phyloP scores from a whole-genome alignment of 2,797 vertebrate genomes.

The Microctenopoma steveboyesi region DNA sequence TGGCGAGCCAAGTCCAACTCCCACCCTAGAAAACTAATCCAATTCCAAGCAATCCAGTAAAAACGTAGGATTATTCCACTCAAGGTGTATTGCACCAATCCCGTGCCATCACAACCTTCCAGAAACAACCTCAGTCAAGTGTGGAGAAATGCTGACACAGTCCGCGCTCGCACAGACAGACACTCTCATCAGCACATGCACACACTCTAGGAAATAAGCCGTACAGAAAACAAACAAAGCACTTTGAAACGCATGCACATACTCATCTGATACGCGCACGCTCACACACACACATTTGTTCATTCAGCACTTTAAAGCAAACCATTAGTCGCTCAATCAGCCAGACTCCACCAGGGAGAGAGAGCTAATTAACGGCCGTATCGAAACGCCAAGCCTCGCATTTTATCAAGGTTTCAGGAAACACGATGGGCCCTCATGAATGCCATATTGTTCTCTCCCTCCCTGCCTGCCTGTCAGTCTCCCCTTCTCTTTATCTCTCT shows the following conservation, averaged over 20 bases:
- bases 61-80: conserved; percentile 65
- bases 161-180: conserved; percentile 30
- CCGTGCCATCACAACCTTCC: conserved; percentile 46
- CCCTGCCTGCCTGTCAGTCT: conserved; percentile 38
- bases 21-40: conserved; percentile 55
- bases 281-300: conserved; percentile 50
- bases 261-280: conserved; percentile 39
- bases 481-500: conserved; percentile 8
- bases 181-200: conserved; percentile 37
- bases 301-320: conserved; percentile 78
- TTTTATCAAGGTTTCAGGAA: conserved; percentile 78
- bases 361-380: conserved; percentile 78
- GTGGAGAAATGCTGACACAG: conserved; percentile 58
- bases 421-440: conserved; percentile 53
- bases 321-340: conserved; percentile 81
- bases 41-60: conserved; percentile 67
- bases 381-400: conserved; percentile 73
- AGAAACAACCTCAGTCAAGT: conserved; percentile 54
- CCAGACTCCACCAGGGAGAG: conserved; percentile 72
- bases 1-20: not conserved
- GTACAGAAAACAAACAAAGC: conserved; percentile 64
- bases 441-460: conserved; percentile 51
- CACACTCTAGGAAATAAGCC: conserved; percentile 51
- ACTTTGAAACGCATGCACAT: conserved; percentile 42
- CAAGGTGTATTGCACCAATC: conserved; percentile 48